Base-by-base conservation (phyloP, 30 jellyfish, hydroid and myxozoan genomes). In the Mastigias papua region DNA sequence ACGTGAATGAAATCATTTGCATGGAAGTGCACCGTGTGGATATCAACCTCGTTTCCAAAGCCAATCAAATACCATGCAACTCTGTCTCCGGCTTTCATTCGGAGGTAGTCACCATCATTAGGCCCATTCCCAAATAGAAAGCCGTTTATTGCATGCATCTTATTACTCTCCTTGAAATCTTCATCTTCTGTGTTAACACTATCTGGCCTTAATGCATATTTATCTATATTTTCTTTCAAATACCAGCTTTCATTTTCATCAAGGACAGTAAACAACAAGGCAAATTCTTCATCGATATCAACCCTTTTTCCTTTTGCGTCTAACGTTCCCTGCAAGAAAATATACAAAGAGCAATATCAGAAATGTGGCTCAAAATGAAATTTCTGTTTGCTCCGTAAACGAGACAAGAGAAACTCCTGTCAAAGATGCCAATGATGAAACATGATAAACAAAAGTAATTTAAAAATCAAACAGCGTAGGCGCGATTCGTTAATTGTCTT, bases 241-340 rank as follows among this genome's bases (percentile, higher is more conserved):
- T 84, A 84, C 93, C 93, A 84, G 37, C 93, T 84, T 51, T 84
- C 93, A 60, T 84, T 84, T 84, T 84, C 93, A 84, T 84, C 93
- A 34, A 84, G 73, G 1, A 84, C 93, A 34, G 93, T 70, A 42
- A 84, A 84, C 8, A 84, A 76, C 76, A 84, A 65, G 0, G 93
- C 93, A 48, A 84, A 84, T 62, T 73, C 93, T 62, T 58, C 72
- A 60, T 84, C 74, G 25, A 84, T 46, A 58, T 84, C 82, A 10
- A 27, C 37, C 26, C 93, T n/a, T 20, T 48, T 35, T 13, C 82
- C 82, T 20, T 84, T 7, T n/a, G 66, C 4, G 34, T 71, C 26
- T 86, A 84, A 42, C 3, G 81, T 74, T 70, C 93, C 93, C 93
- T 84, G 67, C 11, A 76, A 48, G 10, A 2, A 13, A 48, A 28